Evolutionary conservation across 2,888 invertebrate genomes (phyloP).

Genomic region (Tipula vernalis): DNA sequence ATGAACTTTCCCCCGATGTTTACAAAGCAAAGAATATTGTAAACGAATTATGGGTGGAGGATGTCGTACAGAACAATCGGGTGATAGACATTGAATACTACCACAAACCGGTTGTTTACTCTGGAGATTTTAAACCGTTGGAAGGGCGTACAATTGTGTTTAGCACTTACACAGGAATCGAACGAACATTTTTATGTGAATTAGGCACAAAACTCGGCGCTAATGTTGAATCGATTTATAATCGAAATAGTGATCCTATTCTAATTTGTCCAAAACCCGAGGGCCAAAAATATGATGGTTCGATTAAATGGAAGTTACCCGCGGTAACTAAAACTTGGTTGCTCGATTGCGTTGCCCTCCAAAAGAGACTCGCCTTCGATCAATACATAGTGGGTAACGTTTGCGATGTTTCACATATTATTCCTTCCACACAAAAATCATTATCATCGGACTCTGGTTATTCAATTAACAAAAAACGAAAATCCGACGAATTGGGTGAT

Average conservation of each 20-base stretch:
- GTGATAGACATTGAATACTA: conserved; percentile 54
- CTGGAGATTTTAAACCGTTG: conserved; percentile 40
- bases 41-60: conserved; percentile 31
- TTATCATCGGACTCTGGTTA: not conserved
- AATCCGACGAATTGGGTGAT: not conserved
- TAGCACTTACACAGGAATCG: conserved; percentile 61
- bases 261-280: conserved; percentile 58
- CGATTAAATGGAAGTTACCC: conserved; percentile 65
- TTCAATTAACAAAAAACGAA: not conserved
- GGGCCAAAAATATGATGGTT: conserved; percentile 74
- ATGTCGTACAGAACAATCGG: conserved; percentile 39
- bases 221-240: conserved; percentile 51
- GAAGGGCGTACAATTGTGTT: conserved; percentile 62
- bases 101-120: conserved; percentile 50
- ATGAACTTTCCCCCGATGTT: conserved; percentile 26
- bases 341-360: conserved; percentile 40
- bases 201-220: conserved; percentile 64
- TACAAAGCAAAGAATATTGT: conserved; percentile 21
- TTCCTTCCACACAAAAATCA: not conserved
- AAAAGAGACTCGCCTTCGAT: conserved; percentile 33
- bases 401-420: conserved; percentile 17
- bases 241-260: conserved; percentile 64
- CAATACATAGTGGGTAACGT: conserved; percentile 32
- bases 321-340: conserved; percentile 52
- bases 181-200: conserved; percentile 58